These are phyloP conservation scores for Tachysurus vachellii DNA, from an alignment of 2,113 vertebrate genomes.

Conservation along the genomic window DNA sequence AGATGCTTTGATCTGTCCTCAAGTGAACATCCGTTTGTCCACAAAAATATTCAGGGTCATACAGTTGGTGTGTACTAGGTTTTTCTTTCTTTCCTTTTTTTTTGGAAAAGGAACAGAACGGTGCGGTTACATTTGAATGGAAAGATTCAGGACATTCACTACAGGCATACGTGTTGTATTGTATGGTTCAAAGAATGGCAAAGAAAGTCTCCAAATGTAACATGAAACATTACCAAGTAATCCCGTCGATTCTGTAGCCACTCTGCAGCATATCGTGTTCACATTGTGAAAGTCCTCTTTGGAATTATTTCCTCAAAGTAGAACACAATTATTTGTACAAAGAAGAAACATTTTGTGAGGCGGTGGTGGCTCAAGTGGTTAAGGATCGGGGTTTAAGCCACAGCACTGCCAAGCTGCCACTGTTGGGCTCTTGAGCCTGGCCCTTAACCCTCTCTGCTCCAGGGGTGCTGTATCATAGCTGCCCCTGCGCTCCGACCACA, in stretches of 20 bases:
- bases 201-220: too few species aligned
- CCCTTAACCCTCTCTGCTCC: too few species aligned
- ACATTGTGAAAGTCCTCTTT: neutral
- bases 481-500: too few species aligned
- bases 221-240: neutral
- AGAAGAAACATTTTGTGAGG: neutral
- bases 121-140: neutral
- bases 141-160: neutral
- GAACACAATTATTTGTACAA: neutral
- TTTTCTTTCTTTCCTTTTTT: too few species aligned
- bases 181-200: neutral
- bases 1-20: neutral
- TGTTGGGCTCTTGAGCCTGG: too few species aligned
- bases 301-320: neutral
- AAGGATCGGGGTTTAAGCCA: too few species aligned
- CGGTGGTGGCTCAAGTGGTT: too few species aligned
- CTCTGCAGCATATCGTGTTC: neutral
- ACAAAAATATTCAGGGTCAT: too few species aligned
- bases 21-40: too few species aligned
- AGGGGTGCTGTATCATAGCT: too few species aligned
- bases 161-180: neutral
- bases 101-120: neutral
- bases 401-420: too few species aligned
- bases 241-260: neutral
- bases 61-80: too few species aligned